Evolutionary conservation across 2,113 vertebrate species (phyloP), one percentile per base, ranked within the genome.

Genomic region (Corydoras maculifer): DNA sequence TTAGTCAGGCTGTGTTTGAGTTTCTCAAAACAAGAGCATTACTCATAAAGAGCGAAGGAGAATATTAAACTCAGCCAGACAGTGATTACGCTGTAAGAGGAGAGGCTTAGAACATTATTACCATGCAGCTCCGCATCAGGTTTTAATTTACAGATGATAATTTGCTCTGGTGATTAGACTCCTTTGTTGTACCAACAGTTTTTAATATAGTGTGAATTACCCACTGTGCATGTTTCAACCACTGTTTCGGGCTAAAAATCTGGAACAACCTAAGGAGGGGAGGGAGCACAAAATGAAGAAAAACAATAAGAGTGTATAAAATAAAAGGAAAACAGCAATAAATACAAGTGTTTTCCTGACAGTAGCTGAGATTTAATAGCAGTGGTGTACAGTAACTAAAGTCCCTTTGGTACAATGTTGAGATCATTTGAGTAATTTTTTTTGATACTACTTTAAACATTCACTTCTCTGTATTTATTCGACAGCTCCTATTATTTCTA

Each of bases 61-160:
- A 80, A 81, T 80, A 85, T 85, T 83, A 84, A 81, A 84, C 61
- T 75, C 75, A 81, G 77, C 81, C 72, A 78, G 79, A 79, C 84
- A 85, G 80, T 79, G 86, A 83, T 85, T 83, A 82, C 50, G 11
- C 65, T 59, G 75, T 83, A 78, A 71, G 80, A 79, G 78, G 35
- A 60, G 77, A 83, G 83, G 85, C 82, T 76, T 78, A 73, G 79
- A 77, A 80, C 84, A 84, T 86, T 79, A 87, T 88, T 82, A 85
- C 82, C 81, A 69, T 85, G 82, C 68, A 77, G 80, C 82, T 83
- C 61, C 32, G 73, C 84, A 60, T 86, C 87, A 90, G 88, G 90
- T 93, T 89, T 96, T 98, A 94, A 98, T 97, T 95, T 95, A 93
- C 91, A 93, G 87, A 91, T 91, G 92, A 94, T 97, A 93, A 97